A percentile compares a stretch with the other conserved stretches of the same genome.
phyloP scores from a whole-genome alignment of 1,140 invertebrate genomes.

The Antheraea mylitta region DNA sequence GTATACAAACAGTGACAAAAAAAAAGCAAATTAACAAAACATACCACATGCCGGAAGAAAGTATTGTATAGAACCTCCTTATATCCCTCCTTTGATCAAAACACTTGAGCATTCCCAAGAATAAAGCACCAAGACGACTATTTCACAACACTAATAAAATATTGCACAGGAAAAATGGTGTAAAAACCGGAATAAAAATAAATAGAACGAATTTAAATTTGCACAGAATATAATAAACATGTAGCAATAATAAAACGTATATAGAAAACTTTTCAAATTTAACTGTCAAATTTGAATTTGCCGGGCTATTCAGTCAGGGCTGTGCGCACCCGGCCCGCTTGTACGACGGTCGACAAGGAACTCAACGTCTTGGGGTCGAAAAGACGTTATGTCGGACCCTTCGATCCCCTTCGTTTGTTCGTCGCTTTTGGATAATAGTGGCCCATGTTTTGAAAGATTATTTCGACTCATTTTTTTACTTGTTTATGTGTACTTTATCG shows the following conservation, averaged over 20 bases:
- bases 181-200: background rate
- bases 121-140: slow-evolving; percentile 10
- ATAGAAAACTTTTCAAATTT: slow-evolving; percentile 4
- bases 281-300: slow-evolving; percentile 44
- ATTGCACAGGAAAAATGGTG: slow-evolving; percentile 14
- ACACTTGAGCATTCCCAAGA: background rate
- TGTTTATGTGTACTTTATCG: no score
- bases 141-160: slow-evolving; percentile 18
- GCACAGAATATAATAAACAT: background rate
- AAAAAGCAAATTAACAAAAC: background rate
- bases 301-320: slow-evolving; percentile 31
- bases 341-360: slow-evolving; percentile 67
- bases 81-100: no score
- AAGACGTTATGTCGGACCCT: slow-evolving; percentile 71
- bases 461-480: slow-evolving; percentile 1
- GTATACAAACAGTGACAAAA: no score
- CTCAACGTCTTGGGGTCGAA: slow-evolving; percentile 68
- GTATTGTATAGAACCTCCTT: background rate
- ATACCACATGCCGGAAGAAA: background rate
- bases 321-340: slow-evolving; percentile 47
- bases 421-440: slow-evolving; percentile 36
- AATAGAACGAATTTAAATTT: background rate
- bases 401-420: slow-evolving; percentile 62
- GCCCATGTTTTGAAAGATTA: slow-evolving; percentile 32
- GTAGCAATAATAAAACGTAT: background rate